phyloP scores from a whole-genome alignment of 2,888 invertebrate genomes.

The Abrostola tripartita region DNA sequence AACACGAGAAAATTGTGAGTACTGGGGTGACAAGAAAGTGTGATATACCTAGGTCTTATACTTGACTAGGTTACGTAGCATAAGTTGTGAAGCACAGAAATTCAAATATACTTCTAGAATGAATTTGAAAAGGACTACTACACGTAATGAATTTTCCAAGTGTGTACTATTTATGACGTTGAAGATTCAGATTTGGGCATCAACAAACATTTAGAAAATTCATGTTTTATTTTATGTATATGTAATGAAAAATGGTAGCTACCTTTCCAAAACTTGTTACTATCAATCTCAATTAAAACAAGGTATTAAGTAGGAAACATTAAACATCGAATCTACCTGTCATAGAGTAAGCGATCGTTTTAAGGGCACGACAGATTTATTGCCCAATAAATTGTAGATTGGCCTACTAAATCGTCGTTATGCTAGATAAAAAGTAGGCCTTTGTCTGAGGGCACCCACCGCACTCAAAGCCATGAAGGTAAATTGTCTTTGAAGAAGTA shows the following conservation, averaged over 20 bases:
- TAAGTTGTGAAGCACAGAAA: no score
- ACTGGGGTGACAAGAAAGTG: not conserved
- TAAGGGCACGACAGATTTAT: not conserved
- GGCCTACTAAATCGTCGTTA: not conserved
- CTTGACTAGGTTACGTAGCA: not conserved
- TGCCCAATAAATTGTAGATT: not conserved
- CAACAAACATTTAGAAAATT: no score
- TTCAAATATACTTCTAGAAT: no score
- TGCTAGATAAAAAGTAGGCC: not conserved
- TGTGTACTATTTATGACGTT: no score
- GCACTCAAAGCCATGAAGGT: not conserved
- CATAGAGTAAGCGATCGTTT: not conserved
- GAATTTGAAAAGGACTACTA: no score
- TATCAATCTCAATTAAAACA: not conserved
- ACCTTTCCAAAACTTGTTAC: not conserved
- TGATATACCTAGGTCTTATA: constrained; percentile 2
- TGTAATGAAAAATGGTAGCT: no score
- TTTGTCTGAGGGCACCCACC: not conserved
- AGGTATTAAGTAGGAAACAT: not conserved
- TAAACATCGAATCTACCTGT: constrained; percentile 1
- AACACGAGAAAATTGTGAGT: constrained; percentile 29
- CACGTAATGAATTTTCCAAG: no score
- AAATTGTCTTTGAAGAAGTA: no score
- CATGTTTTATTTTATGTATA: no score
- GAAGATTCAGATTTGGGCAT: no score